These are phyloP conservation scores for Caenorhabditis drosophilae DNA, from an alignment of 2,888 invertebrate species.

Conservation along the genomic window DNA sequence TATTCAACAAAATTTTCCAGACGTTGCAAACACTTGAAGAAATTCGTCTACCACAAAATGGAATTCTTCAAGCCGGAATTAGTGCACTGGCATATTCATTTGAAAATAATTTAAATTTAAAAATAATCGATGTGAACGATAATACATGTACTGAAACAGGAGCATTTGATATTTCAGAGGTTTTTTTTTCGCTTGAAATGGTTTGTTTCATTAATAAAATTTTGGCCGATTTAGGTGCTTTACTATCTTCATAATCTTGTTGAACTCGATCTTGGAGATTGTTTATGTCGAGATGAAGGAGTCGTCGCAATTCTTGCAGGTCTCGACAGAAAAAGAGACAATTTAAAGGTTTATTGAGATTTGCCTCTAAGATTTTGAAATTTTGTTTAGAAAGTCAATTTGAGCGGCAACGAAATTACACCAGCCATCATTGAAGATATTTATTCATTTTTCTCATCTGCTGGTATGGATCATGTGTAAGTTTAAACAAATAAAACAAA, in stretches of 20 bases:
- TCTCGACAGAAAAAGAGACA: constrained; percentile 72
- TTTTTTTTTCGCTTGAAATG: constrained; percentile 41
- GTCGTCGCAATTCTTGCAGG: constrained; percentile 75
- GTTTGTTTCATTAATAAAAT: not conserved
- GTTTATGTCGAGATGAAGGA: constrained; percentile 73
- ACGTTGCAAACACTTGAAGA: constrained; percentile 84
- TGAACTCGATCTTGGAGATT: constrained; percentile 72
- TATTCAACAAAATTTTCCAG: too few species aligned
- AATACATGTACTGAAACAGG: constrained; percentile 84
- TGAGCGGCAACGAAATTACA: constrained; percentile 30
- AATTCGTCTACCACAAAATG: constrained; percentile 93
- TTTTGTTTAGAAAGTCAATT: constrained; percentile 12
- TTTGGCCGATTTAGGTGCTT: constrained; percentile 4
- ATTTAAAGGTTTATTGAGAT: constrained; percentile 2
- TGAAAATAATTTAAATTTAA: constrained; percentile 75
- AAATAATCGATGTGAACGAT: constrained; percentile 84
- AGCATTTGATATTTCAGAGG: constrained; percentile 78
- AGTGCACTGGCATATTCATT: constrained; percentile 78
- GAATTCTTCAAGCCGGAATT: constrained; percentile 87
- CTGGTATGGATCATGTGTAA: constrained; percentile 18
- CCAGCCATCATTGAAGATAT: constrained; percentile 10
- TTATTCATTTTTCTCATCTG: constrained; percentile 8
- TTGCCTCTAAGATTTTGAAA: not conserved
- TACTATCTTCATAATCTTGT: constrained; percentile 70
- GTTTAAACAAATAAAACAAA: not conserved